Conservation (phyloP, 2,797 vertebrate genomes). For the Psittacula echo region DNA sequence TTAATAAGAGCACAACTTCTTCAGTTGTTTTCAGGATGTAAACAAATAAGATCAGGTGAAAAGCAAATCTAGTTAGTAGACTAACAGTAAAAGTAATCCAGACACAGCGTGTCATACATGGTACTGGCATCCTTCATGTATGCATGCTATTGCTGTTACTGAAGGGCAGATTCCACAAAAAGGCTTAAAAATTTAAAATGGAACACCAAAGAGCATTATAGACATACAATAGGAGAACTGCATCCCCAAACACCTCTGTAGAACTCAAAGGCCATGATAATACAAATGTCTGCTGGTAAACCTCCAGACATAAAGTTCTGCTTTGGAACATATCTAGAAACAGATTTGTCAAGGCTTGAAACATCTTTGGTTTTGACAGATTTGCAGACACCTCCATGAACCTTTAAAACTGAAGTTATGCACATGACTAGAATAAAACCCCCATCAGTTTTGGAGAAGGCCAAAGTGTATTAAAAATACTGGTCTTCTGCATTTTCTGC, state of each 20-base stretch:
- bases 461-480: not conserved
- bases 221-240: not conserved
- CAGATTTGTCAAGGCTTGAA: not conserved
- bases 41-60: not conserved
- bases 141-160: not conserved
- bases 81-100: not conserved
- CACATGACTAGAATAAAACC: not conserved
- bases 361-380: not conserved
- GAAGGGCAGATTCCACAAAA: not conserved
- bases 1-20: not conserved
- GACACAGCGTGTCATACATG: not conserved
- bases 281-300: not conserved
- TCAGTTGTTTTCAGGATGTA: not conserved
- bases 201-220: not conserved
- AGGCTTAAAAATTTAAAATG: not conserved
- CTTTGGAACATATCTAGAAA: not conserved
- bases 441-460: not conserved
- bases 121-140: not conserved
- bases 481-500: not conserved
- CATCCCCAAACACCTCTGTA: not conserved
- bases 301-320: not conserved
- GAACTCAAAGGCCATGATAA: accelerated
- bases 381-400: not conserved
- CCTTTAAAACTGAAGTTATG: not conserved
- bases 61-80: not conserved